phyloP scores from a whole-genome alignment of 2,888 invertebrate species.

The Arge pagana region DNA sequence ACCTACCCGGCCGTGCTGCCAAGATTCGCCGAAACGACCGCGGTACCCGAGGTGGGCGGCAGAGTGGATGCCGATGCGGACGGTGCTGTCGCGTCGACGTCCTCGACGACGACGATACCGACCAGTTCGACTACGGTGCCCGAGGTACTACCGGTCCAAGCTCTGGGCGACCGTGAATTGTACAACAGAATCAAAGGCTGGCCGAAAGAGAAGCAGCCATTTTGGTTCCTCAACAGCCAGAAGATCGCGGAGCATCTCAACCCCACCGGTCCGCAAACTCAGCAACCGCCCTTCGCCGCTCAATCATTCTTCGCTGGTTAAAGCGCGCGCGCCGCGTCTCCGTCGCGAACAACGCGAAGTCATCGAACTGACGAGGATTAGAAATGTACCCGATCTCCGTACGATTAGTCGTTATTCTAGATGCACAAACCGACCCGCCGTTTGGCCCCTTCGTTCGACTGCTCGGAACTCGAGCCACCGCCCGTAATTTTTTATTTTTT shows the following conservation, averaged over 20 bases:
- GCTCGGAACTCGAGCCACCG: too few relatives aligned
- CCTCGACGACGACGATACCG: slow-evolving; percentile 39
- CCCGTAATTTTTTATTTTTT: too few relatives aligned
- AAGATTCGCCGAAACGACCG: not conserved
- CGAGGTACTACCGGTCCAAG: slow-evolving; percentile 66
- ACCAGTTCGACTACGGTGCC: slow-evolving; percentile 44
- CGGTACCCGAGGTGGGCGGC: slow-evolving; percentile 42
- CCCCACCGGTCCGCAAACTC: slow-evolving; percentile 6
- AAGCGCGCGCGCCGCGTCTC: too few relatives aligned
- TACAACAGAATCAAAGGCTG: slow-evolving; percentile 68
- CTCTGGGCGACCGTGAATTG: slow-evolving; percentile 66
- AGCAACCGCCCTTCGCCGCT: not conserved
- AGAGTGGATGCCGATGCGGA: slow-evolving; percentile 49
- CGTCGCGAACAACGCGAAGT: too few relatives aligned
- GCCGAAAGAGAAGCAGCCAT: slow-evolving; percentile 72
- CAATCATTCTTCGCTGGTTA: slow-evolving; percentile 4
- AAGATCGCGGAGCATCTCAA: slow-evolving; percentile 66
- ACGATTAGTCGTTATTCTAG: too few relatives aligned
- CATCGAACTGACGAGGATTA: too few relatives aligned
- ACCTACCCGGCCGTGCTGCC: slow-evolving; percentile 64
- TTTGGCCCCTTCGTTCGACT: too few relatives aligned
- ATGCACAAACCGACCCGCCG: too few relatives aligned
- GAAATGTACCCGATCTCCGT: too few relatives aligned
- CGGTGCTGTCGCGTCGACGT: slow-evolving; percentile 28
- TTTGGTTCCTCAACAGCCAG: slow-evolving; percentile 74